Percentiles rank a stretch among this genome's conserved stretches.
Evolutionary conservation across 2,797 vertebrate genomes (phyloP).

Genomic region (Anabas testudineus): DNA sequence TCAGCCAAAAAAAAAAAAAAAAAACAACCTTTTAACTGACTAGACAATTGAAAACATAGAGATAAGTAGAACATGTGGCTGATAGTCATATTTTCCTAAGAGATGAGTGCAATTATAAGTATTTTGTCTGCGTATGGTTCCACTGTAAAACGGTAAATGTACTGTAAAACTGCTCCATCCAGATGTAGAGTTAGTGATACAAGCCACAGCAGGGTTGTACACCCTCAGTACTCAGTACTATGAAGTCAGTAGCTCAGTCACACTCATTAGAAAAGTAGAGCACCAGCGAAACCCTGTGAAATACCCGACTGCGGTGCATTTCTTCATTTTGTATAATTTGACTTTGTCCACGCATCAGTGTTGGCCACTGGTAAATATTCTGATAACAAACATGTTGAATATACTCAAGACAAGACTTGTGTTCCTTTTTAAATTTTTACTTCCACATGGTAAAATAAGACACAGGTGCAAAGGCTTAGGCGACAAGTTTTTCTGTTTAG

Average conservation of each 20-base stretch:
- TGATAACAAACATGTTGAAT: not conserved
- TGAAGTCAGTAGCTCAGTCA: slow-evolving; percentile 74
- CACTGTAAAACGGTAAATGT: slow-evolving; percentile 71
- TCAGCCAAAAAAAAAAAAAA: slow-evolving; percentile 23
- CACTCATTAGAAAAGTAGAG: slow-evolving; percentile 64
- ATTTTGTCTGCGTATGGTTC: slow-evolving; percentile 66
- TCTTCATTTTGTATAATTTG: slow-evolving; percentile 14
- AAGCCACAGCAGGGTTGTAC: slow-evolving; percentile 70
- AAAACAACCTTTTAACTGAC: slow-evolving; percentile 24
- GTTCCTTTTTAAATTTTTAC: not conserved
- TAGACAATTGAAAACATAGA: slow-evolving; percentile 5
- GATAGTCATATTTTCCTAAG: slow-evolving; percentile 21
- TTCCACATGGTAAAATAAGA: slow-evolving; percentile 33
- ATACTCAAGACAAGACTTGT: not conserved
- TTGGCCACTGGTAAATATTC: not conserved
- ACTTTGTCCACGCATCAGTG: too few relatives aligned
- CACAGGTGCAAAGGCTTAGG: slow-evolving; percentile 64
- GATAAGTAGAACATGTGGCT: slow-evolving; percentile 18
- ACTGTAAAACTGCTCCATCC: slow-evolving; percentile 69
- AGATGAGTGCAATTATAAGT: slow-evolving; percentile 39
- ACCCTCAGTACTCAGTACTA: slow-evolving; percentile 61
- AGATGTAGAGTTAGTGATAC: slow-evolving; percentile 77
- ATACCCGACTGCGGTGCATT: slow-evolving; percentile 5
- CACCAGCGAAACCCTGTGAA: slow-evolving; percentile 68
- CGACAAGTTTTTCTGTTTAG: slow-evolving; percentile 61